These are phyloP conservation scores for cat (Felis catus) DNA, from an alignment of 2,113 vertebrate species.

Conservation along the genomic window F.catus_Fca126_mat1.0 CM031413.1:1064501-1065000, in stretches of 20 bases:
- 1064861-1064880: not conserved
- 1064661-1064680: not conserved
- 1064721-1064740: not conserved
- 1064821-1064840: not conserved
- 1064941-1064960: not conserved
- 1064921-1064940: no score
- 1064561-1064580: no score
- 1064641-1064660: accelerated
- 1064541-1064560: accelerated
- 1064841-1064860: no score
- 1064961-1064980: no score
- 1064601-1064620: not conserved
- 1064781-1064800: not conserved
- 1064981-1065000: not conserved
- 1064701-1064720: not conserved
- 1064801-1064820: not conserved
- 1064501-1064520: not conserved
- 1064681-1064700: not conserved
- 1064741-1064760: not conserved
- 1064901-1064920: no score
- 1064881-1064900: not conserved
- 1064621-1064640: not conserved
- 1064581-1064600: not conserved
- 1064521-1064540: not conserved
- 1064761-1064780: not conserved